A percentile compares a stretch with the other conserved stretches of the same genome.
phyloP scores from a whole-genome alignment of 1,140 invertebrate genomes.

The Dinoponera quadriceps region DNA sequence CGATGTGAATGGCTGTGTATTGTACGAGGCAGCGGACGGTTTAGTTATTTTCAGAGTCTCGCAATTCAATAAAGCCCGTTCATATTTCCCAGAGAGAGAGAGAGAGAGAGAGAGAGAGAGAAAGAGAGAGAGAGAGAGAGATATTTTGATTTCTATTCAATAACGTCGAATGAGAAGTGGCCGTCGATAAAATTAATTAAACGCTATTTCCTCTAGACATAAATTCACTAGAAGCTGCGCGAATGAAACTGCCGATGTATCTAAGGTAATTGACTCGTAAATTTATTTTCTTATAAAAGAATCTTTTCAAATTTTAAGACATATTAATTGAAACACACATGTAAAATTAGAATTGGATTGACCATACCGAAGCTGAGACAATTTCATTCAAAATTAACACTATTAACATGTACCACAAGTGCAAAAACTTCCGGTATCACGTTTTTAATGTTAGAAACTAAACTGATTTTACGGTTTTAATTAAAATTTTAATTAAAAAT shows the following conservation, averaged over 20 bases:
- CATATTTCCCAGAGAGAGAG: neutral
- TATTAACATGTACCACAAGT: too few species aligned
- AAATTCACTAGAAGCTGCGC: neutral
- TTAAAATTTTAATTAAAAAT: too few species aligned
- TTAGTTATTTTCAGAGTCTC: neutral
- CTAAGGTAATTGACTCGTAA: neutral
- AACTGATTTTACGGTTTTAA: too few species aligned
- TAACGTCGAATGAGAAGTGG: slow-evolving; percentile 2
- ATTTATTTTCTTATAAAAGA: too few species aligned
- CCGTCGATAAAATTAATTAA: neutral
- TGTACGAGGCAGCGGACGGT: neutral
- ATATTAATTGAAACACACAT: too few species aligned
- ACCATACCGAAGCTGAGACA: too few species aligned
- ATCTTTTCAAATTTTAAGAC: too few species aligned
- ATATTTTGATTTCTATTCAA: slow-evolving; percentile 17
- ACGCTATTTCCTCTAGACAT: slow-evolving; percentile 1
- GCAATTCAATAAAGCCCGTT: neutral
- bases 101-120: neutral
- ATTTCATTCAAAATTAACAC: too few species aligned
- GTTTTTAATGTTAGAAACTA: too few species aligned
- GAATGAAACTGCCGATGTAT: neutral
- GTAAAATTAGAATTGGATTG: too few species aligned
- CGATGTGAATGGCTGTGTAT: neutral
- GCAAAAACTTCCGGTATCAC: too few species aligned
- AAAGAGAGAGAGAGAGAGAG: neutral